Base-by-base conservation (phyloP, 2,888 invertebrate species). In the Campaea margaritaria region DNA sequence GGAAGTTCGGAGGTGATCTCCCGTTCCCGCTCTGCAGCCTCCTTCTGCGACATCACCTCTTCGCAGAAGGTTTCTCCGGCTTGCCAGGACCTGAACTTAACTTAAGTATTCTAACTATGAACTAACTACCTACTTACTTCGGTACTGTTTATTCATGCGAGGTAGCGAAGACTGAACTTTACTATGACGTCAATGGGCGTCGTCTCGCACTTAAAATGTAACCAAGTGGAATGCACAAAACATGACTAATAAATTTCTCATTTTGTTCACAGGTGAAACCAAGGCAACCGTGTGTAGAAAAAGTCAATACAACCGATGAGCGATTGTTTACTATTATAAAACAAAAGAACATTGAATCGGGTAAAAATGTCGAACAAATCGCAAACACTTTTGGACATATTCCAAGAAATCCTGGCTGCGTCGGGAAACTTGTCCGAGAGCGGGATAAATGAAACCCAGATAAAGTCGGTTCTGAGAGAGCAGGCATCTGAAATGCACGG, bases 351-450 rank as follows among this genome's bases (percentile, higher is more conserved):
- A 44, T 7, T n/a, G 1, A 10, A 36, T 14, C 39, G 15, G 3
- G 2, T 21, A 21, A 45, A 50, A 10, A 91, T 92, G 91, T 70
- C 87, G 58, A 89, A 90, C 75, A 86, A 85, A 74, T 82, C 91
- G 45, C 89, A 87, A 44, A 85, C 83, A 5, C 76, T 91, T 39
- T 64, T 87, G 75, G 85, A 89, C 31, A 89, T 92, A 68, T 92
- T 92, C 81, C 88, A 91, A 78, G 86, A 89, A 65, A 90, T 91
- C 21, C 74, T 90, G 0, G 89, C 89, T 0, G 90, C 89, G 10
- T 89, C 89, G n/a, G 89, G 87, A 0, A 90, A 90, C 60, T 80
- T 85, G 0, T 80, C 89, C 0, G 85, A 87, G 4, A 79, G 62
- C 13, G 71, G 67, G 12, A 80, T 89, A 53, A 89, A 91, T 73